Conservation (phyloP, 2,797 vertebrate species). For the Coilia nasus region DNA sequence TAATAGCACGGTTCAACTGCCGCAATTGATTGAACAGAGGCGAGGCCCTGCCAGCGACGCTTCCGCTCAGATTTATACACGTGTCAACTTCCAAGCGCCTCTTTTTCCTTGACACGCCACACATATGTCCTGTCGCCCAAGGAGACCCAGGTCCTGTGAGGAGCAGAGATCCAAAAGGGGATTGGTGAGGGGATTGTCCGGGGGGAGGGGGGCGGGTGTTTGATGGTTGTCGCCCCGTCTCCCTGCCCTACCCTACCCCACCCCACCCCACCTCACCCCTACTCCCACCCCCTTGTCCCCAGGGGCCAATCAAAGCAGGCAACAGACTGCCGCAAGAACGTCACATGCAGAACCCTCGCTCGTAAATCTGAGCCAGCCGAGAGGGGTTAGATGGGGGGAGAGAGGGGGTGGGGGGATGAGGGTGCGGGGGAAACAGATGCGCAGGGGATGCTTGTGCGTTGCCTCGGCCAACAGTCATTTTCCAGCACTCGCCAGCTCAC, state of each 20-base stretch:
- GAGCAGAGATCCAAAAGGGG: not conserved
- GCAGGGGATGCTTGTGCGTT: conserved; percentile 60
- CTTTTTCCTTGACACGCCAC: conserved; percentile 54
- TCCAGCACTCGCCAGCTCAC: conserved; percentile 58
- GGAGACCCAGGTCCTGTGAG: conserved; percentile 31
- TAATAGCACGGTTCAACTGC: conserved; percentile 62
- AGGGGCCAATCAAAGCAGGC: not conserved
- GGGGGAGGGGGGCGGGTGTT: not conserved
- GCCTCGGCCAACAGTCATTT: conserved; percentile 52
- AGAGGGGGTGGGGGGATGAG: not conserved
- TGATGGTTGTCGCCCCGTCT: not conserved
- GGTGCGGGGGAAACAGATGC: conserved; percentile 57
- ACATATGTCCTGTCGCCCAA: conserved; percentile 60
- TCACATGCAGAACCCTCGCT: conserved; percentile 39
- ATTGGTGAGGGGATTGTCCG: too few relatives aligned
- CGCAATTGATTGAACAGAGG: conserved; percentile 61
- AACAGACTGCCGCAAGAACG: not conserved
- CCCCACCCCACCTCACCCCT: not conserved
- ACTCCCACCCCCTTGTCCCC: not conserved
- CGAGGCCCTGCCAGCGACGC: conserved; percentile 25
- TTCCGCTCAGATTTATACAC: conserved; percentile 66
- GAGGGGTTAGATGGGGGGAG: not conserved
- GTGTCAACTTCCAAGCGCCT: conserved; percentile 66
- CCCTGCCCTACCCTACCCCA: conserved; percentile 19
- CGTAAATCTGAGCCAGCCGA: conserved; percentile 65